phyloP scores from a whole-genome alignment of 2,888 invertebrate species.

The Scrobipalpa costella region DNA sequence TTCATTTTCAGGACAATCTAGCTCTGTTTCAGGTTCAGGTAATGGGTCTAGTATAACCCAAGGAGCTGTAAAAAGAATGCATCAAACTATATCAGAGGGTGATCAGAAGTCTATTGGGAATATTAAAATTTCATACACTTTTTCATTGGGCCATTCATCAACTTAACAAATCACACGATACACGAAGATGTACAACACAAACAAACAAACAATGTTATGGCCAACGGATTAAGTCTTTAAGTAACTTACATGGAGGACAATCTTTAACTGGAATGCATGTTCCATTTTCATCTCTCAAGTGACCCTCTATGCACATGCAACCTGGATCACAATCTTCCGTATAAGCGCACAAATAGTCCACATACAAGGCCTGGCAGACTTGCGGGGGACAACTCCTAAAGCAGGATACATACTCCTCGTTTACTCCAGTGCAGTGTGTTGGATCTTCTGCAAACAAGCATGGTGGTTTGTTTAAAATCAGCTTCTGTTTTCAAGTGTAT shows the following conservation, averaged over 20 bases:
- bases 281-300: background rate
- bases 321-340: background rate
- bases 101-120: too few relatives aligned
- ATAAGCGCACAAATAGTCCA: slow-evolving; percentile 33
- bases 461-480: background rate
- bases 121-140: too few relatives aligned
- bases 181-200: too few relatives aligned
- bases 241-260: slow-evolving; percentile 25
- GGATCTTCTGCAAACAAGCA: slow-evolving; percentile 5
- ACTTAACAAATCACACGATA: too few relatives aligned
- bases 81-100: background rate
- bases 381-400: slow-evolving; percentile 48
- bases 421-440: slow-evolving; percentile 40
- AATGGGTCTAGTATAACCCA: background rate
- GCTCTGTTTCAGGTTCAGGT: background rate
- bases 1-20: background rate
- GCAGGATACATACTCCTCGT: slow-evolving; percentile 44
- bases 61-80: slow-evolving; percentile 1
- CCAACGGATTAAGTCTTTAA: too few relatives aligned
- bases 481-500: background rate
- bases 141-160: too few relatives aligned
- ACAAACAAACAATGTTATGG: too few relatives aligned
- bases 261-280: background rate
- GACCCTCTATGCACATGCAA: slow-evolving; percentile 15
- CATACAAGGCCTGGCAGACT: slow-evolving; percentile 46